Percentiles rank a stretch among this genome's conserved stretches.
These are phyloP conservation scores for Sesamia nonagrioides DNA, from an alignment of 1,140 invertebrate genomes.

Conservation along the genomic window DNA sequence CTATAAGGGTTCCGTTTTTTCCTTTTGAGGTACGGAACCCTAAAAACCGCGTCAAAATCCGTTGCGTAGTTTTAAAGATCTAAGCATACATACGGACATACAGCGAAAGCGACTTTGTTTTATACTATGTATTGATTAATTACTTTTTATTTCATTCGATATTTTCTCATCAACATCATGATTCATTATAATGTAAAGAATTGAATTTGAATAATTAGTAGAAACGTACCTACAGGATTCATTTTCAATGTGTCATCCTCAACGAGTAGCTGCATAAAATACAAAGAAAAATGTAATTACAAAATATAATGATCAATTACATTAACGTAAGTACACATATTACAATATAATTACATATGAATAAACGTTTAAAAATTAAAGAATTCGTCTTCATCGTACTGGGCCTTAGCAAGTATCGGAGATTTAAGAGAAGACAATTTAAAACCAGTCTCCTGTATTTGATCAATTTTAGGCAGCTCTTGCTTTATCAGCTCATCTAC, in stretches of 20 bases:
- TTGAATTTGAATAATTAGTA: background rate
- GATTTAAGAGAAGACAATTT: constrained; percentile 74
- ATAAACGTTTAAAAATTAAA: constrained; percentile 76
- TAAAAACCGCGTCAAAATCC: no score
- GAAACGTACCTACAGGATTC: background rate
- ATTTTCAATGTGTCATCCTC: constrained; percentile 2
- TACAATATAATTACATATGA: background rate
- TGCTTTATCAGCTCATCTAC: constrained; percentile 91
- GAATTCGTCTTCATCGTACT: constrained; percentile 83
- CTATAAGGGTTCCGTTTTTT: no score
- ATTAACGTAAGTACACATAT: background rate
- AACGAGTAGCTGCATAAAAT: background rate
- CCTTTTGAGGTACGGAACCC: no score
- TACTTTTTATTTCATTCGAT: background rate
- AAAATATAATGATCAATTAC: background rate
- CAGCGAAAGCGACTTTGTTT: no score
- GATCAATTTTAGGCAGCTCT: constrained; percentile 90
- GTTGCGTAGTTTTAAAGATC: no score
- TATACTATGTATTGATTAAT: no score
- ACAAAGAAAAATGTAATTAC: background rate
- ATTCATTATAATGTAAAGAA: constrained; percentile 26
- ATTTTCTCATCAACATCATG: background rate
- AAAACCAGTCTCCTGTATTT: constrained; percentile 74
- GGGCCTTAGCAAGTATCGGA: constrained; percentile 56
- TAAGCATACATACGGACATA: no score